Evolutionary conservation across 2,797 vertebrate species (phyloP).

Genomic region (Lutjanus argentimaculatus): DNA sequence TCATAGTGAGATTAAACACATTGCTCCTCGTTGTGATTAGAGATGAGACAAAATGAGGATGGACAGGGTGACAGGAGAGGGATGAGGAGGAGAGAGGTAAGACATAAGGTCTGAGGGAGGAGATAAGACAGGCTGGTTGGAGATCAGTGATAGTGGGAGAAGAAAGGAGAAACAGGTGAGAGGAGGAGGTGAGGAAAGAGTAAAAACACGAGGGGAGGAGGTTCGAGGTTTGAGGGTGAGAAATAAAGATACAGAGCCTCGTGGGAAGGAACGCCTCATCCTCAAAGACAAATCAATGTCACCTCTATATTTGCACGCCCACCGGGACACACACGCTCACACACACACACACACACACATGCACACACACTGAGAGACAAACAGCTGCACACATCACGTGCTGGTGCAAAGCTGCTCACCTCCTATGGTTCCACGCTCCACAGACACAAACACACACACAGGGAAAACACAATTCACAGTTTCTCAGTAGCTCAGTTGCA

Average conservation of each 20-base stretch:
- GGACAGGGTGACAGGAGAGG: neutral
- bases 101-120: neutral
- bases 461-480: slow-evolving; percentile 24
- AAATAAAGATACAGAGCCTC: slow-evolving; percentile 6
- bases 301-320: slow-evolving; percentile 34
- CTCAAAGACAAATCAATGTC: slow-evolving; percentile 69
- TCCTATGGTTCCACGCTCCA: slow-evolving; percentile 8
- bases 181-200: neutral
- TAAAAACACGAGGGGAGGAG: neutral
- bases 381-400: slow-evolving; percentile 47
- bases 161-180: neutral
- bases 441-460: slow-evolving; percentile 19
- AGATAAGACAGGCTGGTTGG: neutral
- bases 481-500: slow-evolving; percentile 1
- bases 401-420: slow-evolving; percentile 27
- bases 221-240: neutral
- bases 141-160: neutral
- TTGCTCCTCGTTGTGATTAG: neutral
- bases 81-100: neutral
- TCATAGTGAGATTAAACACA: slow-evolving; percentile 2
- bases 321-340: slow-evolving; percentile 15
- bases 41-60: neutral
- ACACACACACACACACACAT: slow-evolving; percentile 27
- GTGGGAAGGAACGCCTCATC: neutral
- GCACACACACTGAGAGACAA: slow-evolving; percentile 22